Evolutionary conservation across 2,797 vertebrate genomes (phyloP), one percentile per base, ranked within the genome.

Genomic region (Mycteria americana): DNA sequence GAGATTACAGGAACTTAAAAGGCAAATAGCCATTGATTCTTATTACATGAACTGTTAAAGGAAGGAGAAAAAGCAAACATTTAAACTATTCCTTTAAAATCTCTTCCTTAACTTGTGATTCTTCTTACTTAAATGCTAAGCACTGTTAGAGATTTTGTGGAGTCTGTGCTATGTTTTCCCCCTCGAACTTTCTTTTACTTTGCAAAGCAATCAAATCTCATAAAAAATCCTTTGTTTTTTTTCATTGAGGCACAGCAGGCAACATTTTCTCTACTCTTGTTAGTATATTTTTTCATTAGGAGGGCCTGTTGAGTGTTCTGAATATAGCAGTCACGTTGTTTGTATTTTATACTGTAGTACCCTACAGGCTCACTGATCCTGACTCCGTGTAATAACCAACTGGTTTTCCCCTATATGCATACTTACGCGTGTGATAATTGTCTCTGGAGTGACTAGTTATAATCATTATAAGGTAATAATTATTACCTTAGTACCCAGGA

Each of bases 11-110:
- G 76, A 94, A 96, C 48, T 80, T 89, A 53, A 94, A 94, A 97
- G 67, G 81, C 79, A 97, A 95, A 96, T 72, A 88, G 81, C 45
- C 84, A 93, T 89, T 76, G 80, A 93, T 92, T 96, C 75, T 57
- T 93, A 81, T 78, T 95, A 92, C 79, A 80, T 5, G 4, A 77
- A 78, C 59, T 83, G 53, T n/a, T 97, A 94, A 94, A 89, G 84
- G 85, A 95, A 91, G 91, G 80, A 91, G 69, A 80, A 89, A 93
- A 43, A 51, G 51, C 59, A 96, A 80, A 95, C 45, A 60, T 76
- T 97, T 65, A 95, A 95, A 82, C 30, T 14, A 37, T 74, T 82
- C 63, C 64, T 78, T 63, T 60, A 84, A 85, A 80, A 85, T 41
- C 88, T 95, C 84, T 85, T 82, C 85, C 59, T 86, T 65, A 82